Evolutionary conservation across 2,113 vertebrate genomes (phyloP), one percentile per base, ranked within the genome.

Genomic region (Rhabdomys dilectus): DNA sequence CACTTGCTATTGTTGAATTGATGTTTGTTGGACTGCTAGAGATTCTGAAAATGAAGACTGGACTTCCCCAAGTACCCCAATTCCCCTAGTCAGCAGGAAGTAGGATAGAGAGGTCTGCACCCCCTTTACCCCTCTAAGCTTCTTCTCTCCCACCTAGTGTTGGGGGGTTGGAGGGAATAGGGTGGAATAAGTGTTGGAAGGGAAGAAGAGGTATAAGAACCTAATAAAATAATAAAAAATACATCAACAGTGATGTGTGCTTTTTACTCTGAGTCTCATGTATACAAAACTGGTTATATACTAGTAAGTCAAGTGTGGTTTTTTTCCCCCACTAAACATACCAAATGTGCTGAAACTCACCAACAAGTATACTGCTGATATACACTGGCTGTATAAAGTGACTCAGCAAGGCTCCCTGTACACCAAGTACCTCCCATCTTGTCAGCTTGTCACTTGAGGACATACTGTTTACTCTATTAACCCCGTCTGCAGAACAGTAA

Each of bases 321-420:
- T 78, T 62, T 51, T 78, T 81, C 76, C 51, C 7, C 72, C 19
- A 70, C 58, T 94, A 48, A 91, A 94, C 42, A 45, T 60, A 29
- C 31, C 19, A 95, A 42, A 75, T 51, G 12, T 62, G 64, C 29
- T 60, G 24, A 77, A 90, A 75, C 99, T 98, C 98, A 98, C 99
- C 99, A 66, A 99, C 96, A 78, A 99, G 98, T 96, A 99, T 99
- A 97, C 95, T 99, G 94, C 97, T 99, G 94, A 99, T 98, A 39
- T 99, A 99, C 87, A 99, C 66, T 0, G 99, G 99, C 62, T 99
- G 99, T 1, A 99, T 99, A 95, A 99, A 99, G 97, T 99, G 99
- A 97, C 99, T 99, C 64, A 99, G 98, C 95, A 99, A 94, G 0
- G 99, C 99, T 53, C 99, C 99, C 97, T 99, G 99, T 75, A 99